These are phyloP conservation scores for Acipenser oxyrinchus DNA, from an alignment of 2,797 vertebrate genomes.

Conservation along the genomic window DNA sequence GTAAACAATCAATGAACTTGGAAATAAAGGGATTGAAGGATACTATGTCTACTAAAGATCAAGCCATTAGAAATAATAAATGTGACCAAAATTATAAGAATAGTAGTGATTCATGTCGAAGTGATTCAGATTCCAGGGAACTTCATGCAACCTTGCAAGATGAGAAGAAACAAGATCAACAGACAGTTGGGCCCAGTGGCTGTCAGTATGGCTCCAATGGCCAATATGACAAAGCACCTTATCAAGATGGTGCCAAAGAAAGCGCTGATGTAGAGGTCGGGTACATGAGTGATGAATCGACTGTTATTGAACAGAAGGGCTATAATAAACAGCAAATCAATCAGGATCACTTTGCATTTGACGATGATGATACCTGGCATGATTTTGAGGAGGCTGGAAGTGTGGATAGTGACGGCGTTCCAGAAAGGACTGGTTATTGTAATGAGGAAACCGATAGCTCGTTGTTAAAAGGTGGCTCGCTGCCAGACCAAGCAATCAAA, in stretches of 20 bases:
- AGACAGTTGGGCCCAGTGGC: conserved; percentile 20
- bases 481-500: conserved; percentile 49
- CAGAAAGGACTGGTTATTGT: conserved; percentile 24
- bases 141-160: conserved; percentile 11
- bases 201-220: conserved; percentile 31
- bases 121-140: conserved; percentile 28
- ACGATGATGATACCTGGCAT: conserved; percentile 88
- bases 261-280: conserved; percentile 25
- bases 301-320: conserved; percentile 39
- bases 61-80: conserved; percentile 16
- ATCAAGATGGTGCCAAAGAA: conserved; percentile 47
- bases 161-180: conserved; percentile 2
- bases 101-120: conserved; percentile 22
- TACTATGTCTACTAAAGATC: background rate
- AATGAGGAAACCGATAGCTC: background rate
- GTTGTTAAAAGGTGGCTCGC: conserved; percentile 7
- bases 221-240: conserved; percentile 52
- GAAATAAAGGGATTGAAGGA: background rate
- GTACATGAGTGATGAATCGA: conserved; percentile 39
- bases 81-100: background rate
- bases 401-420: conserved; percentile 24
- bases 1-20: conserved; percentile 10
- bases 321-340: conserved; percentile 17
- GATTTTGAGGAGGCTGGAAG: conserved; percentile 63
- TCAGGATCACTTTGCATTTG: conserved; percentile 62